phyloP scores from a whole-genome alignment of 2,888 invertebrate species.

The Drosophila pseudotakahashii region DNA sequence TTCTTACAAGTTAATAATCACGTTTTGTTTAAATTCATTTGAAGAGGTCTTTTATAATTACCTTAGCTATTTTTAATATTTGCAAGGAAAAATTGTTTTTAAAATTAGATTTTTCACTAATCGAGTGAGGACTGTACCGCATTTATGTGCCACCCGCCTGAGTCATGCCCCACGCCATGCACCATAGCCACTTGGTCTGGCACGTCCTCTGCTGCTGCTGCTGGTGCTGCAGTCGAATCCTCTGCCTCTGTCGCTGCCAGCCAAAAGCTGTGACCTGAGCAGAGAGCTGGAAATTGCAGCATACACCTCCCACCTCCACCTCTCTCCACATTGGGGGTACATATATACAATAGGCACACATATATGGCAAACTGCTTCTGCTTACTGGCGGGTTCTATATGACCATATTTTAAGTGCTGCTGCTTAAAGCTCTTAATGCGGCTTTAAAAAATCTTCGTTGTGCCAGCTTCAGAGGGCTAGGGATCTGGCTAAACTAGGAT shows the following conservation, averaged over 20 bases:
- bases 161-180: conserved; percentile 52
- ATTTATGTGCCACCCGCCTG: conserved; percentile 36
- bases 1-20: too few relatives aligned
- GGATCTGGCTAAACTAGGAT: conserved; percentile 27
- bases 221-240: conserved; percentile 15
- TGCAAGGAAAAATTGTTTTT: too few relatives aligned
- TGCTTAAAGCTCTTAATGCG: conserved; percentile 76
- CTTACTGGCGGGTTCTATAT: conserved; percentile 50
- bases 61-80: too few relatives aligned
- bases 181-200: conserved; percentile 36
- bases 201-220: conserved; percentile 27
- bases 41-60: too few relatives aligned
- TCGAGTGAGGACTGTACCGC: conserved; percentile 11
- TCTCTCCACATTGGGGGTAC: conserved; percentile 18
- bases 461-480: background rate
- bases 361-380: background rate
- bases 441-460: conserved; percentile 67
- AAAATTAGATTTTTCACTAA: background rate
- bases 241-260: conserved; percentile 24
- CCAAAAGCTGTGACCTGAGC: conserved; percentile 41
- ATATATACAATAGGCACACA: conserved; percentile 11
- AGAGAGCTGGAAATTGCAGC: conserved; percentile 36
- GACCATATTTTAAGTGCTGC: conserved; percentile 72
- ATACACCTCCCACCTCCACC: conserved; percentile 7
- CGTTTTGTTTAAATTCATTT: too few relatives aligned